Evolutionary conservation across 2,113 vertebrate species (phyloP).

Genomic region (Melozone crissalis): DNA sequence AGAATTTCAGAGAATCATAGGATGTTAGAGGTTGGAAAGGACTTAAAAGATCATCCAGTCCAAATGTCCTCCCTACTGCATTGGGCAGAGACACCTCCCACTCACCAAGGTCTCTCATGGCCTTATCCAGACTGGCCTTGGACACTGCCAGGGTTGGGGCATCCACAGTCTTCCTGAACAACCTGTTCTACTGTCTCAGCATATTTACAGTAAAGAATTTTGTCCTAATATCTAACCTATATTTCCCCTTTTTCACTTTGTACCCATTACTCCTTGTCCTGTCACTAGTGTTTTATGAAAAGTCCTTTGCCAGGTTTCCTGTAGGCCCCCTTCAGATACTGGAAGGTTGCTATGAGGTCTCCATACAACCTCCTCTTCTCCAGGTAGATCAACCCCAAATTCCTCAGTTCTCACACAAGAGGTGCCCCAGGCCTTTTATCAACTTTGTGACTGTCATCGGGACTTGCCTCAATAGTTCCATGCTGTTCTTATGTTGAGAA

Average conservation of each 20-base stretch:
- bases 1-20: background rate
- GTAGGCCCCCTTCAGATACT: background rate
- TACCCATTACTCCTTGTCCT: background rate
- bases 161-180: background rate
- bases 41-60: background rate
- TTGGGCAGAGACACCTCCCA: background rate
- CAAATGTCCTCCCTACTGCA: rapidly evolving
- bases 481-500: rapidly evolving
- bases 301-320: background rate
- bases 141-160: background rate
- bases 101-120: no score
- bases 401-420: background rate
- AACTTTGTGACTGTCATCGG: background rate
- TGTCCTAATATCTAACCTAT: background rate
- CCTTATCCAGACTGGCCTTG: background rate
- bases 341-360: background rate
- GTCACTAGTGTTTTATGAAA: background rate
- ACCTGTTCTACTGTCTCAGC: background rate
- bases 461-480: background rate
- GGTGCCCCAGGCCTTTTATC: background rate
- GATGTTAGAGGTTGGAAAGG: background rate
- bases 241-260: background rate
- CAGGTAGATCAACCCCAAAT: background rate
- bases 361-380: background rate
- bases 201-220: background rate